Percentiles rank a stretch among this genome's conserved stretches.
Evolutionary conservation across 2,113 vertebrate species (phyloP).

Genomic region (Siniperca chuatsi): DNA sequence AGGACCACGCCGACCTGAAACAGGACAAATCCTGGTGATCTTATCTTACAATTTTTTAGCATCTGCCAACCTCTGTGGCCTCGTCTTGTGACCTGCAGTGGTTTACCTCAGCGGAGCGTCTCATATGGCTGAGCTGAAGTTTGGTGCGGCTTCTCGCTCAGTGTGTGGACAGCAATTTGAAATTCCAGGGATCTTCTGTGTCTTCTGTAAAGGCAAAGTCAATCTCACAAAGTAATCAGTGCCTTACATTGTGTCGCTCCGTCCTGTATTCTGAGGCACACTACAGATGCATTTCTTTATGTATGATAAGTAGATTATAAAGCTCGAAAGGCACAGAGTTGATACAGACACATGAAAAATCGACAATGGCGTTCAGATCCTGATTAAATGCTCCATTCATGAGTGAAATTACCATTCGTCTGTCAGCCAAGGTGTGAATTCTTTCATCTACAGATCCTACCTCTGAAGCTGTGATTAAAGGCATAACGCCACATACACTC

Average conservation of each 20-base stretch:
- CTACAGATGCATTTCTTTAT: slow-evolving; percentile 60
- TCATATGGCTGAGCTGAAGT: slow-evolving; percentile 12
- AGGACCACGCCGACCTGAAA: slow-evolving; percentile 45
- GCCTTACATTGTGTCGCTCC: slow-evolving; percentile 51
- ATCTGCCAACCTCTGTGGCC: slow-evolving; percentile 38
- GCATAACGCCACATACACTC: slow-evolving; percentile 71
- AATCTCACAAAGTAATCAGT: slow-evolving; percentile 63
- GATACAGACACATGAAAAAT: slow-evolving; percentile 74
- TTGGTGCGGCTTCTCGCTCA: neutral
- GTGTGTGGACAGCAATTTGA: slow-evolving; percentile 23
- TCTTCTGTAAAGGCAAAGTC: slow-evolving; percentile 40
- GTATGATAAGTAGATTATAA: slow-evolving; percentile 75
- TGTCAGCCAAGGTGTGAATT: slow-evolving; percentile 83
- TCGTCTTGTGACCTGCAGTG: slow-evolving; percentile 27
- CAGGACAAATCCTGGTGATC: slow-evolving; percentile 54
- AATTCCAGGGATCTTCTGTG: slow-evolving; percentile 39
- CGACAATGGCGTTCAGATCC: slow-evolving; percentile 76
- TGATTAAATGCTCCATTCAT: slow-evolving; percentile 85
- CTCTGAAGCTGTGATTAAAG: slow-evolving; percentile 80
- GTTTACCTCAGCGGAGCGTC: slow-evolving; percentile 4
- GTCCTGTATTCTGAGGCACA: slow-evolving; percentile 54
- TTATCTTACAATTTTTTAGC: slow-evolving; percentile 53
- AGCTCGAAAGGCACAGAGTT: slow-evolving; percentile 60
- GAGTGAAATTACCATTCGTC: slow-evolving; percentile 83
- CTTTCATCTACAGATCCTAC: slow-evolving; percentile 77